Percentiles rank a stretch among this genome's conserved stretches.
These are phyloP conservation scores for Trichosurus vulpecula DNA, from an alignment of 2,797 vertebrate genomes.

Conservation along the genomic window DNA sequence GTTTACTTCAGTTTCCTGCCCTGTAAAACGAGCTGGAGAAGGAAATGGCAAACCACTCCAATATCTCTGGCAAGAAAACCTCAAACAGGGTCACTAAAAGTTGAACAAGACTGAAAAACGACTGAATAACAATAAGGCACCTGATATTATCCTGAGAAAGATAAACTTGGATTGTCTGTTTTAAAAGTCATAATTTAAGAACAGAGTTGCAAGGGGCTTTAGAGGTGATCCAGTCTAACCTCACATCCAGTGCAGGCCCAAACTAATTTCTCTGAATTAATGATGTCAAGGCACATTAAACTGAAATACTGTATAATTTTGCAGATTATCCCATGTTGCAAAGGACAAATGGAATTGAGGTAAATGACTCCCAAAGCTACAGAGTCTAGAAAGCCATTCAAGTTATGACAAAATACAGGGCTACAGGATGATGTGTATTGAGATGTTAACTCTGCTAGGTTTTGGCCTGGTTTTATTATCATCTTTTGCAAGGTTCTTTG, in stretches of 20 bases:
- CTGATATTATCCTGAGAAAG: not conserved
- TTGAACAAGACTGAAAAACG: not conserved
- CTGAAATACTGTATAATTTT: not conserved
- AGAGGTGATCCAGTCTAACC: not conserved
- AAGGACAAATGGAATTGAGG: not conserved
- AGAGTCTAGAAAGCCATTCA: not conserved
- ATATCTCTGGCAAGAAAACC: not conserved
- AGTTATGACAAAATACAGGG: not conserved
- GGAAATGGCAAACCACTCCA: not conserved
- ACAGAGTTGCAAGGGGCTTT: not conserved
- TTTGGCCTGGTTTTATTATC: not conserved
- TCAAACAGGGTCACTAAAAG: not conserved
- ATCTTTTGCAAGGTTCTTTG: not conserved
- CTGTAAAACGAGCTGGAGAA: not conserved
- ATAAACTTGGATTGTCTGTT: not conserved
- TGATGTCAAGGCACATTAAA: not conserved
- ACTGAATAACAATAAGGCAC: not conserved
- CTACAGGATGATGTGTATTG: not conserved
- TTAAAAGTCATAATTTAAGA: not conserved
- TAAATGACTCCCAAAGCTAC: not conserved
- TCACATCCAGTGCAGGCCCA: not conserved
- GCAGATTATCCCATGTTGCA: not conserved
- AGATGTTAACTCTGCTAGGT: not conserved
- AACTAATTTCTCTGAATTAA: not conserved
- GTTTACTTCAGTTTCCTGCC: not conserved